Evolutionary conservation across 2,113 vertebrate genomes (phyloP).

Genomic region (Cinclus mexicanus): DNA sequence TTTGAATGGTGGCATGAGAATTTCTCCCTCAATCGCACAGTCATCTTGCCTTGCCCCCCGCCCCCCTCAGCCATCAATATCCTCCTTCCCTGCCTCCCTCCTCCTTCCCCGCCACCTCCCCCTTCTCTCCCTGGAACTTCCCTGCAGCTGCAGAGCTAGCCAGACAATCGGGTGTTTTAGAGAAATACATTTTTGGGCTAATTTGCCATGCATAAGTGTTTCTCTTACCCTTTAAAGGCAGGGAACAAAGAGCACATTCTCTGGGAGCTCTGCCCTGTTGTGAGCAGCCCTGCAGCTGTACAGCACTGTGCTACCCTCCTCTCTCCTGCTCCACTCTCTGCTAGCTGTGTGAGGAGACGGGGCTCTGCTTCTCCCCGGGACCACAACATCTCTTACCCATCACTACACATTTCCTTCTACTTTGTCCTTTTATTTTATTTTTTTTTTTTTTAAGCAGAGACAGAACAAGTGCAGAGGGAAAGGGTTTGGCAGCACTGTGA

Average conservation of each 20-base stretch:
- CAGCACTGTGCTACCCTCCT: slow-evolving; percentile 69
- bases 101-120: slow-evolving; percentile 66
- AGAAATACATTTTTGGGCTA: slow-evolving; percentile 87
- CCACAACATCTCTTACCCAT: neutral
- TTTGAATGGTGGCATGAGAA: slow-evolving; percentile 34
- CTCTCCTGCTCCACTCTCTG: slow-evolving; percentile 69
- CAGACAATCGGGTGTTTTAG: slow-evolving; percentile 85
- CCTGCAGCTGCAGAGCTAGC: slow-evolving; percentile 83
- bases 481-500: neutral
- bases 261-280: slow-evolving; percentile 73
- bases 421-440: neutral
- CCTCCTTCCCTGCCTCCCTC: slow-evolving; percentile 69
- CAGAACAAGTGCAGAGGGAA: neutral
- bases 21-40: neutral
- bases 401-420: neutral
- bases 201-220: slow-evolving; percentile 87
- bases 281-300: slow-evolving; percentile 80
- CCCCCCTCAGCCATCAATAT: neutral
- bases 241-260: slow-evolving; percentile 83
- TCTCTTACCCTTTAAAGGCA: slow-evolving; percentile 84
- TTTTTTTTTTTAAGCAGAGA: neutral
- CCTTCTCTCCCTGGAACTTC: slow-evolving; percentile 78
- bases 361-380: slow-evolving; percentile 53
- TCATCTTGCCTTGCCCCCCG: neutral
- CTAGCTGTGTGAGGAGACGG: slow-evolving; percentile 28